phyloP scores from a whole-genome alignment of 2,888 invertebrate species.

The Onthophagus sagittarius region DNA sequence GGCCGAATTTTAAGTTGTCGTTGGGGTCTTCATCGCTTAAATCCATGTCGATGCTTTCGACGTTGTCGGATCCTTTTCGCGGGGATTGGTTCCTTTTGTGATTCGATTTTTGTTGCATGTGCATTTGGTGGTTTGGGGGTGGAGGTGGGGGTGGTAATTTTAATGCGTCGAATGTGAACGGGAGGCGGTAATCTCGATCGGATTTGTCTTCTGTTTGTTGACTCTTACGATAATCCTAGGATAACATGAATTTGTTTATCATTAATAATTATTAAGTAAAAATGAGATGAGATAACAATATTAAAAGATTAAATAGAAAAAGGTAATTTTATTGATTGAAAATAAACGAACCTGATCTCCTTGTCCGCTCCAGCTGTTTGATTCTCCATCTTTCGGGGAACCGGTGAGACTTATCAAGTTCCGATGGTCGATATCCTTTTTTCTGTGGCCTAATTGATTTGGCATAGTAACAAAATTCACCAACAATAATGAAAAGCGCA shows the following conservation, averaged over 20 bases:
- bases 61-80: slow-evolving; percentile 57
- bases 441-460: slow-evolving; percentile 33
- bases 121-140: slow-evolving; percentile 41
- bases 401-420: slow-evolving; percentile 82
- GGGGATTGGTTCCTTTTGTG: slow-evolving; percentile 27
- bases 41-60: slow-evolving; percentile 83
- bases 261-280: neutral
- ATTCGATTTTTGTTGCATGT: slow-evolving; percentile 15
- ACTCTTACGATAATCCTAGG: slow-evolving; percentile 36
- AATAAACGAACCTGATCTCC: slow-evolving; percentile 20
- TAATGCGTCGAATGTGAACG: slow-evolving; percentile 39
- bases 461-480: slow-evolving; percentile 1
- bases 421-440: slow-evolving; percentile 74
- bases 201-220: slow-evolving; percentile 10
- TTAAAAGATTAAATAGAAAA: no score
- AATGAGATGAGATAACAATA: neutral
- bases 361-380: slow-evolving; percentile 16
- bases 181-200: slow-evolving; percentile 45
- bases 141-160: slow-evolving; percentile 52
- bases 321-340: no score
- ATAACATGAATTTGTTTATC: slow-evolving; percentile 17
- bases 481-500: neutral
- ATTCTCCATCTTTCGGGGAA: slow-evolving; percentile 47
- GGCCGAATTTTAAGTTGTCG: slow-evolving; percentile 22
- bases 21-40: slow-evolving; percentile 71